These are phyloP conservation scores for Myotis findleyi DNA, from an alignment of 2,797 vertebrate genomes.

Conservation along the genomic window DNA sequence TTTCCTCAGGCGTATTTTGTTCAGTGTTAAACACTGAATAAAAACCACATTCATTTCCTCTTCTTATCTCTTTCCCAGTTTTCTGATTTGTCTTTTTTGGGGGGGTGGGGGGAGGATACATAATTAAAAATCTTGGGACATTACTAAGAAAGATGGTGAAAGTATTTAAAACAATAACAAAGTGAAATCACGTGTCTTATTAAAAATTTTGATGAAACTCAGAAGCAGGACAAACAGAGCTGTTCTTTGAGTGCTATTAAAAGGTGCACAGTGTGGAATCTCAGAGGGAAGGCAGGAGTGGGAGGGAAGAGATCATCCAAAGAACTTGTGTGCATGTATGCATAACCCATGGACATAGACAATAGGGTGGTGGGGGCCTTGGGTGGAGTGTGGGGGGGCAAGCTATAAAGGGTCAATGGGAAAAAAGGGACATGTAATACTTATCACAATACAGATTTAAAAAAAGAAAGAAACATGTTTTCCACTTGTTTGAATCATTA, in stretches of 20 bases:
- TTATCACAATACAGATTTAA: background rate
- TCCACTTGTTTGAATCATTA: background rate
- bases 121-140: background rate
- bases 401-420: no score
- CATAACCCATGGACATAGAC: no score
- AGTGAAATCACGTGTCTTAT: background rate
- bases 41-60: background rate
- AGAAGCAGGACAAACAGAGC: no score
- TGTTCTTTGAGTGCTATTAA: no score
- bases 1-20: background rate
- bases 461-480: background rate
- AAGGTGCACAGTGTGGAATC: no score
- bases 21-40: background rate
- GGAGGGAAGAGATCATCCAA: no score
- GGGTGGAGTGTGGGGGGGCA: no score
- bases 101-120: background rate
- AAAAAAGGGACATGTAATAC: no score
- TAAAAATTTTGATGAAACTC: constrained; percentile 25
- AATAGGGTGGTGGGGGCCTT: no score
- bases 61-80: background rate
- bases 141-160: background rate
- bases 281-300: no score
- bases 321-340: no score
- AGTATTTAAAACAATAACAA: background rate
- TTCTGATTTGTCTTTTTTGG: background rate